Evolutionary conservation across 64 coral and sea anemone genomes (phyloP).

Genomic region (Porites australiensis): DNA sequence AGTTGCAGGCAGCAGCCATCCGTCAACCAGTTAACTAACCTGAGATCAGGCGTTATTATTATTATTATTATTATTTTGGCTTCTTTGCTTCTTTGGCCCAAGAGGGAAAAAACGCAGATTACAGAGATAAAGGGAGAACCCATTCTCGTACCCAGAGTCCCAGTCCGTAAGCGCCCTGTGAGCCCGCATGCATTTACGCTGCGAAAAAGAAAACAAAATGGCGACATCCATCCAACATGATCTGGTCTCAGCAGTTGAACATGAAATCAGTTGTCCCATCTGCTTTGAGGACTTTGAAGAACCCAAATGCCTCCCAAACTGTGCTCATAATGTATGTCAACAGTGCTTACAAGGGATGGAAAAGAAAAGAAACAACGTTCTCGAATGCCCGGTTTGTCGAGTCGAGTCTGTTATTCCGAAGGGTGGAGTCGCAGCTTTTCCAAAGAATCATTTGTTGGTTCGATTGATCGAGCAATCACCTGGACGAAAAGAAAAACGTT

Average conservation of each 20-base stretch:
- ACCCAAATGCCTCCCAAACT: conserved; percentile 76
- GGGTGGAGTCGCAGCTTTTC: conserved; percentile 66
- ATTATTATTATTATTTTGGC: too few species aligned
- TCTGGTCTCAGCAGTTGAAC: conserved; percentile 26
- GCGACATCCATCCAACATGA: background rate
- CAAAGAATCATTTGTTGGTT: conserved; percentile 81
- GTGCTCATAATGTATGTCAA: conserved; percentile 84
- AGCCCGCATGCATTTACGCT: too few species aligned
- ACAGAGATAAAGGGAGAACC: too few species aligned
- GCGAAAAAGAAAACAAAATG: background rate
- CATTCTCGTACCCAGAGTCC: too few species aligned
- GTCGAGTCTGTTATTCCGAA: conserved; percentile 56
- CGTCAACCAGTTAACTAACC: too few species aligned
- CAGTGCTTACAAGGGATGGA: conserved; percentile 66
- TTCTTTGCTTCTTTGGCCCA: too few species aligned
- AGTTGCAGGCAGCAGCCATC: too few species aligned
- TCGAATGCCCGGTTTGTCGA: conserved; percentile 87
- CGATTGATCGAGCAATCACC: conserved; percentile 72
- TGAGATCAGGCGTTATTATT: too few species aligned
- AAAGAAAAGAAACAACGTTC: conserved; percentile 18
- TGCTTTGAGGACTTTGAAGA: conserved; percentile 84
- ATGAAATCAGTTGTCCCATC: conserved; percentile 86
- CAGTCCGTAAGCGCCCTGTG: too few species aligned
- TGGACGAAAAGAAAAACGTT: conserved; percentile 79
- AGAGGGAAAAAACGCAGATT: too few species aligned